Evolutionary conservation across 2,797 vertebrate genomes (phyloP), one percentile per base, ranked within the genome.

Genomic region (Brachyalestes nurse): DNA sequence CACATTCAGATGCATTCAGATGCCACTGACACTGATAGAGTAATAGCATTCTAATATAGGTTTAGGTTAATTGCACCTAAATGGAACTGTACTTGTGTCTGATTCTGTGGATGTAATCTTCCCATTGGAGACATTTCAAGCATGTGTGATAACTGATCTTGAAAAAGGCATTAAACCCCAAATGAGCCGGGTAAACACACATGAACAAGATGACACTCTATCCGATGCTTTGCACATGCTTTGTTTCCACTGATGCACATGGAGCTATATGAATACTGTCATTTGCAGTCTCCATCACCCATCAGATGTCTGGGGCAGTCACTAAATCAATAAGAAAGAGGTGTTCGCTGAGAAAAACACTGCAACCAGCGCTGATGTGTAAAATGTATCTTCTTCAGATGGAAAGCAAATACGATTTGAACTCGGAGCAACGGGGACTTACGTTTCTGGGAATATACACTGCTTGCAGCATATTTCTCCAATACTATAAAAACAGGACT

Each of bases 291-390:
- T 72, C 67, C 53, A 53, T 67, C 78, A 80, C 66, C 51, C 78
- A 72, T 77, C 82, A 72, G 1, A 57, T 61, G 74, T 80, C 74
- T 76, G 64, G 67, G 8, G 45, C 16, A 69, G 74, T 77, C 67
- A 77, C 53, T 51, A 73, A 80, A 83, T 83, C 82, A 67, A 83
- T 80, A 65, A 28, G 51, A 80, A 75, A 79, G 69, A 76, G 57
- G 62, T 66, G 77, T 69, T 57, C 0, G n/a, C 53, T 25, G 76
- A 66, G 55, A 75, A 78, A 72, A 71, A 49, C 57, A 75, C 57
- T 57, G 42, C 57, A n/a, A 66, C 25, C 57, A 64, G 69, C 13
- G 38, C 75, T 77, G 55, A 14, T 51, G 47, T 51, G 47, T 55
- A 77, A 40, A 62, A 57, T 17, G 34, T 62, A 49, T 25, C 45